phyloP scores from a whole-genome alignment of 2,888 invertebrate genomes.

The Crossocerus cetratus region DNA sequence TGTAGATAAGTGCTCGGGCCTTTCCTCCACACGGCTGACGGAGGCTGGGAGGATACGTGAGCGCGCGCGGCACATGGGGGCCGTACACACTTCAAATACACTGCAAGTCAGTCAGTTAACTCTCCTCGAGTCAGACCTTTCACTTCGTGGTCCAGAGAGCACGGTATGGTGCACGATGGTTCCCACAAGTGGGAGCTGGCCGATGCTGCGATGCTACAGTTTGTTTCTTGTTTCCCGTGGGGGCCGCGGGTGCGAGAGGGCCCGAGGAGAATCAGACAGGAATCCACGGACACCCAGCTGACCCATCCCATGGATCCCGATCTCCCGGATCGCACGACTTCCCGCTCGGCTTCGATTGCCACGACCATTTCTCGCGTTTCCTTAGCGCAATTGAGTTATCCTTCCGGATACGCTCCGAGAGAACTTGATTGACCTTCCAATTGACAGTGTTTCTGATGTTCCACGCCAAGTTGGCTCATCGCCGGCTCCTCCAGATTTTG shows the following conservation, averaged over 20 bases:
- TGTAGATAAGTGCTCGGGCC: no score
- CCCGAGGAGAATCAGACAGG: conserved; percentile 21
- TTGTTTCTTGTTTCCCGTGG: conserved; percentile 62
- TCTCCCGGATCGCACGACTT: conserved; percentile 19
- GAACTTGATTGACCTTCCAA: no score
- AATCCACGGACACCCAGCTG: conserved; percentile 37
- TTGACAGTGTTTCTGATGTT: no score
- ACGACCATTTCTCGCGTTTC: conserved; percentile 3
- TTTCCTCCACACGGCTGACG: not conserved
- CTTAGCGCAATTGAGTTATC: not conserved
- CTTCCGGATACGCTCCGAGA: no score
- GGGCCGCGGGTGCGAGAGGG: conserved; percentile 19
- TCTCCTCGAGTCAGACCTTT: conserved; percentile 70
- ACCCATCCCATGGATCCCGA: conserved; percentile 25
- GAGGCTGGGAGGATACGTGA: conserved; percentile 52
- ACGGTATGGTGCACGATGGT: conserved; percentile 72
- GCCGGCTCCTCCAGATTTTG: no score
- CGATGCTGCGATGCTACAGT: conserved; percentile 62
- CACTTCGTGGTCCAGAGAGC: conserved; percentile 77
- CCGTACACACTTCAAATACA: conserved; percentile 58
- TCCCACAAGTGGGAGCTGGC: conserved; percentile 71
- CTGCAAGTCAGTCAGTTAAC: conserved; percentile 67
- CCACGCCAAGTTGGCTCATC: no score
- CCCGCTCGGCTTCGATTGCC: not conserved
- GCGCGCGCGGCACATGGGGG: conserved; percentile 51